These are phyloP conservation scores for Nothobranchius kuhntae DNA, from an alignment of 2,113 vertebrate species.

Conservation along the genomic window DNA sequence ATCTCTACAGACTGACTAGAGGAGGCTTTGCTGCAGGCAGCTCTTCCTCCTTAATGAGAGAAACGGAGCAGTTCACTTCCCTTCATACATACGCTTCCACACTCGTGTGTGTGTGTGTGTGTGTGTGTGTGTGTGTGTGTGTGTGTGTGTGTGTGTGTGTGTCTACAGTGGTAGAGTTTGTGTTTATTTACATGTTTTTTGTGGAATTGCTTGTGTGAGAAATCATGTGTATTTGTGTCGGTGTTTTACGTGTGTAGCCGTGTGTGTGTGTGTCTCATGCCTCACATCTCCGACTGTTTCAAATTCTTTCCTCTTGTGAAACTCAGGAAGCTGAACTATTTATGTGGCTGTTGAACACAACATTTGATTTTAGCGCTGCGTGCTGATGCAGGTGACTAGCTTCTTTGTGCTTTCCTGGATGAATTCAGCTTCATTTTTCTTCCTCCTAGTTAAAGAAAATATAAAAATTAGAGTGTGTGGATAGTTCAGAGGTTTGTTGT, in stretches of 20 bases:
- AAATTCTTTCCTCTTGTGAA: conserved; percentile 68
- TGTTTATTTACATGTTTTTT: conserved; percentile 53
- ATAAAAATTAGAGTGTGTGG: background rate
- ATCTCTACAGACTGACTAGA: conserved; percentile 65
- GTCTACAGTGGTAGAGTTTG: conserved; percentile 4
- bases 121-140: conserved; percentile 18
- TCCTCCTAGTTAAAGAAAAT: background rate
- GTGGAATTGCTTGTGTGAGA: conserved; percentile 54
- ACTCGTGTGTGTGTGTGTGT: conserved; percentile 2
- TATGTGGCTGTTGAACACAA: conserved; percentile 61
- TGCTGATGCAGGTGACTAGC: conserved; percentile 54
- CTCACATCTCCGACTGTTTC: conserved; percentile 43
- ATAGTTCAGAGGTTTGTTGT: background rate
- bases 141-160: conserved; percentile 18
- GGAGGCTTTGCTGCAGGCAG: conserved; percentile 67
- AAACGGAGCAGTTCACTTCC: conserved; percentile 41
- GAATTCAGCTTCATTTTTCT: conserved; percentile 32
- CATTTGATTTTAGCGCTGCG: conserved; percentile 65
- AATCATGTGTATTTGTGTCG: conserved; percentile 55
- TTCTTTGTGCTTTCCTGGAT: conserved; percentile 36
- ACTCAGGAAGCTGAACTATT: conserved; percentile 56
- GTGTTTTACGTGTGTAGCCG: conserved; percentile 45
- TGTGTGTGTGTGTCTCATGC: conserved; percentile 34
- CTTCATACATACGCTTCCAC: conserved; percentile 27
- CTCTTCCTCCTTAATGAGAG: conserved; percentile 66